A percentile compares a stretch with the other conserved stretches of the same genome.
Conservation (phyloP, 2,888 invertebrate species). For the Spodoptera exigua region DNA sequence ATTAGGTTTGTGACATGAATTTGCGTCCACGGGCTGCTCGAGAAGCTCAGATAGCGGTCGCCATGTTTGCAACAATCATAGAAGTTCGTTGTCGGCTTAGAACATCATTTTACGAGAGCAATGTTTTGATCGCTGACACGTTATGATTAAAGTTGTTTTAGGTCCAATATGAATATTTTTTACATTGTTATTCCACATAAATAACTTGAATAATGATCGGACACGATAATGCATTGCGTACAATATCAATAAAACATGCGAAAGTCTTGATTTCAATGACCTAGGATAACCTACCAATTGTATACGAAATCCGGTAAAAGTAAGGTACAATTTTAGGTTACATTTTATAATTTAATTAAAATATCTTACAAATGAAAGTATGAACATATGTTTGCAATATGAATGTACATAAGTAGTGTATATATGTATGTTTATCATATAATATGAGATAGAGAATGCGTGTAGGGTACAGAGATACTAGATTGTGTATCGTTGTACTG, state of each 20-base stretch:
- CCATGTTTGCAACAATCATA: slow-evolving; percentile 89
- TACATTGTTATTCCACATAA: slow-evolving; percentile 59
- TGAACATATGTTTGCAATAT: slow-evolving; percentile 57
- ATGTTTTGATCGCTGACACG: slow-evolving; percentile 79
- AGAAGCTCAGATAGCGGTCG: slow-evolving; percentile 89
- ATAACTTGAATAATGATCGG: slow-evolving; percentile 67
- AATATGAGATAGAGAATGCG: slow-evolving; percentile 59
- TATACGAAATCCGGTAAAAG: slow-evolving; percentile 74
- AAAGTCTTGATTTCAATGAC: slow-evolving; percentile 82
- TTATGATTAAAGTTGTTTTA: slow-evolving; percentile 68
- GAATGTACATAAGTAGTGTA: slow-evolving; percentile 54
- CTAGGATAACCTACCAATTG: slow-evolving; percentile 83
- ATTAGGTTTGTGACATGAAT: slow-evolving; percentile 88
- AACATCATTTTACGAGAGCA: slow-evolving; percentile 75
- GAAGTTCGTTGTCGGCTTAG: slow-evolving; percentile 83
- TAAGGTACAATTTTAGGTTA: slow-evolving; percentile 77
- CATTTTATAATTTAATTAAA: slow-evolving; percentile 65
- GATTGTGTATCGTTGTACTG: slow-evolving; percentile 65
- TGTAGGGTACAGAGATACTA: slow-evolving; percentile 64
- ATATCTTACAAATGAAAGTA: slow-evolving; percentile 64
- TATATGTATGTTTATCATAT: slow-evolving; percentile 45
- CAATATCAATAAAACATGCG: slow-evolving; percentile 72
- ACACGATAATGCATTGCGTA: slow-evolving; percentile 72
- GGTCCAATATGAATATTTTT: slow-evolving; percentile 62
- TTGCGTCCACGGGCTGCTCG: slow-evolving; percentile 83